Percentiles rank a stretch among this genome's conserved stretches.
Conservation (phyloP, 64 coral and sea anemone genomes). For the Hydrozoanthus tunicans region DNA sequence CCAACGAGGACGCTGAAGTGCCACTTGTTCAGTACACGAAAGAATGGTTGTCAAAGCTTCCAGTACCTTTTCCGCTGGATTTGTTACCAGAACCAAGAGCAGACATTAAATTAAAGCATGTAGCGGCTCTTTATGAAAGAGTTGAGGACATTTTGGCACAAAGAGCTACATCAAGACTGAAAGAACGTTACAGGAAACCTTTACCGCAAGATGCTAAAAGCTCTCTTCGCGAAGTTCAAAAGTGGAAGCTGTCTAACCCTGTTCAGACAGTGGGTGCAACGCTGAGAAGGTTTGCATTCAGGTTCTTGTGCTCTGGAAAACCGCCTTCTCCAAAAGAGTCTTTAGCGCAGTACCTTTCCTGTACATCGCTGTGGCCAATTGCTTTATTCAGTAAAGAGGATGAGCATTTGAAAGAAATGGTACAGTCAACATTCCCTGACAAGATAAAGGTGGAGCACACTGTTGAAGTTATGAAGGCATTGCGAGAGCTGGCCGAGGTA, state of each 20-base stretch:
- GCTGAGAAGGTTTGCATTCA: slow-evolving; percentile 15
- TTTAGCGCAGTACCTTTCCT: neutral
- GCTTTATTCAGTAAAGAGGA: neutral
- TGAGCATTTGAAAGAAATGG: neutral
- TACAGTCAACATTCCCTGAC: neutral
- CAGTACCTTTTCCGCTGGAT: slow-evolving; percentile 77
- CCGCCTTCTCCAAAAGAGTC: neutral
- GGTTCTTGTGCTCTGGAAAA: slow-evolving; percentile 19
- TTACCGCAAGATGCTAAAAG: slow-evolving; percentile 13
- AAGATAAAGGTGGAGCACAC: neutral
- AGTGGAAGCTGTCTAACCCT: neutral
- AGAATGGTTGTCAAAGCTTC: slow-evolving; percentile 66
- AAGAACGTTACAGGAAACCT: neutral
- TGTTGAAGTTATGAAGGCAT: neutral
- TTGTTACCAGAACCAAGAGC: slow-evolving; percentile 60
- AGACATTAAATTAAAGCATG: slow-evolving; percentile 72
- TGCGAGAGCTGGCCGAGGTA: slow-evolving; percentile 14
- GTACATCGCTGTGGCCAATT: slow-evolving; percentile 5
- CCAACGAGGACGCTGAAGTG: slow-evolving; percentile 2
- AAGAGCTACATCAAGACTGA: neutral
- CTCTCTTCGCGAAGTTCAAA: neutral
- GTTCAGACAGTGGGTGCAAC: slow-evolving; percentile 1
- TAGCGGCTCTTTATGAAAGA: slow-evolving; percentile 83
- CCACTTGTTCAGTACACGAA: slow-evolving; percentile 68
- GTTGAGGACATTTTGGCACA: slow-evolving; percentile 83